Evolutionary conservation across 2,113 vertebrate genomes (phyloP).

Genomic region (Campylomormyrus numenius): DNA sequence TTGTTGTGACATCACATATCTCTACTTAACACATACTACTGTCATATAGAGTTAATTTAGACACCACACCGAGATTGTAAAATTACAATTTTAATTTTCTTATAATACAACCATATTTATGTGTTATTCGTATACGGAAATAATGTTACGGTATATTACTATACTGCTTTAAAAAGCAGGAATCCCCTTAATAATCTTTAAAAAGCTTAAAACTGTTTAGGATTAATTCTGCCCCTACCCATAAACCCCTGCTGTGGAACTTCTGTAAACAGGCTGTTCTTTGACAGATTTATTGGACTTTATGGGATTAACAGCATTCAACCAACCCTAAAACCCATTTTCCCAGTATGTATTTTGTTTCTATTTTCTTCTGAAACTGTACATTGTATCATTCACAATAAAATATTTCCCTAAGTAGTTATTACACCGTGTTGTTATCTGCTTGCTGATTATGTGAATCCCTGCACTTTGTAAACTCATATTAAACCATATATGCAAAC

Average conservation of each 20-base stretch:
- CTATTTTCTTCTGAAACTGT: background rate
- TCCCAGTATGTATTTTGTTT: background rate
- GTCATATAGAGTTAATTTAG: background rate
- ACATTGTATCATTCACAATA: background rate
- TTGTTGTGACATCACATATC: background rate
- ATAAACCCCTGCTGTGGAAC: background rate
- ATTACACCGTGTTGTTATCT: background rate
- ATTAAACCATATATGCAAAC: background rate
- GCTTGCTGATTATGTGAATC: background rate
- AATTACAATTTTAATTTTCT: background rate
- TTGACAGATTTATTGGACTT: background rate
- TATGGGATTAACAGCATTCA: background rate
- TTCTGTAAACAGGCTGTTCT: background rate
- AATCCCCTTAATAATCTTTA: background rate
- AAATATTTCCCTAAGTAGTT: background rate
- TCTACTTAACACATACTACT: background rate
- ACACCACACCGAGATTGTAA: background rate
- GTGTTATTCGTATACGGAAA: background rate
- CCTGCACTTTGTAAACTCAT: background rate
- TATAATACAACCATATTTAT: background rate
- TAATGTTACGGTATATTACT: background rate
- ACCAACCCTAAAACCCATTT: background rate
- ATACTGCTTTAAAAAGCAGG: background rate
- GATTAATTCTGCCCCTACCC: background rate
- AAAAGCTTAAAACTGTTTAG: background rate